Conservation (phyloP, 1,140 invertebrate genomes). For the Heliconius nattereri region DNA sequence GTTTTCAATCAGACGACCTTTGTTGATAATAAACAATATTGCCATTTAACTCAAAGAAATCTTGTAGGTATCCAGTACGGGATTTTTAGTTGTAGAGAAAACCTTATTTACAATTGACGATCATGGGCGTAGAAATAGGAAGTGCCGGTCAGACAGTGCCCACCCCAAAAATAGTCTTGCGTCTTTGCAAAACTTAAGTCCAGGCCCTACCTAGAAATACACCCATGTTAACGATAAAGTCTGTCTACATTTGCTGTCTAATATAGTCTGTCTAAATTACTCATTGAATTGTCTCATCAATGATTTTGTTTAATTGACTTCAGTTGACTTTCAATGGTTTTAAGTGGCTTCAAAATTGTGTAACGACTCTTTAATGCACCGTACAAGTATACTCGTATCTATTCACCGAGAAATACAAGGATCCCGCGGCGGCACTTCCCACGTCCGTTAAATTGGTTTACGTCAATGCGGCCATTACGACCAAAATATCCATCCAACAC, state of each 20-base stretch:
- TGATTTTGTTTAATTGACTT: slow-evolving; percentile 34
- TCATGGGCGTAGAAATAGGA: no score
- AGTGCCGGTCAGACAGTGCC: no score
- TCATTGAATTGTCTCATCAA: slow-evolving; percentile 1
- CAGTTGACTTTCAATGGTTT: slow-evolving; percentile 40
- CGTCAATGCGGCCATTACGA: slow-evolving; percentile 72
- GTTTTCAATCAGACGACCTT: slow-evolving; percentile 79
- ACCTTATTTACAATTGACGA: not conserved
- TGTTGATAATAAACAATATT: slow-evolving; percentile 79
- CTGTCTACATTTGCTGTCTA: not conserved
- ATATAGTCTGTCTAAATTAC: not conserved
- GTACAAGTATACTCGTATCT: slow-evolving; percentile 41
- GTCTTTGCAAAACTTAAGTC: no score
- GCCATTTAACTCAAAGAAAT: slow-evolving; percentile 75
- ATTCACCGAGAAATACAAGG: slow-evolving; percentile 52
- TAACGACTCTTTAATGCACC: slow-evolving; percentile 49
- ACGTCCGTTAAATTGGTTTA: slow-evolving; percentile 69
- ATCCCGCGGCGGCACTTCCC: slow-evolving; percentile 60
- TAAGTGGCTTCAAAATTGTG: slow-evolving; percentile 42
- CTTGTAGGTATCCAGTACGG: slow-evolving; percentile 43
- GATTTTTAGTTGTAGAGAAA: not conserved
- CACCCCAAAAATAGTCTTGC: no score
- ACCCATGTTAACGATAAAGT: not conserved
- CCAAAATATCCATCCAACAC: slow-evolving; percentile 64
- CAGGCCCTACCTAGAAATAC: no score